These are phyloP conservation scores for Cataglyphis rosenhaueri DNA, from an alignment of 2,888 invertebrate species.

Conservation along the genomic window DNA sequence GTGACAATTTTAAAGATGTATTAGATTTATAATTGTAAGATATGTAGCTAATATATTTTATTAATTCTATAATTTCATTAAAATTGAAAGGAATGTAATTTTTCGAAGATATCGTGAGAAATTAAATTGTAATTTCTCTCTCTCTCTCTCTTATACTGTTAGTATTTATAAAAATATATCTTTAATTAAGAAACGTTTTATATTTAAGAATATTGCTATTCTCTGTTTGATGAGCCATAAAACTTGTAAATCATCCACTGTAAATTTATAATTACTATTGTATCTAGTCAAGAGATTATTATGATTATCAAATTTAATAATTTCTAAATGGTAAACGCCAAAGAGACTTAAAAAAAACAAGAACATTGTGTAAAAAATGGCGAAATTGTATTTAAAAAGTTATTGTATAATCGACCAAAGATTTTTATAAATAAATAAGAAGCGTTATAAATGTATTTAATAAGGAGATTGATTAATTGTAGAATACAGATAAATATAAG, in stretches of 20 bases:
- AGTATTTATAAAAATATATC: background rate
- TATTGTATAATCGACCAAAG: constrained; percentile 27
- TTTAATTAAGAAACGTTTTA: background rate
- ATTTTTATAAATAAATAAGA: constrained; percentile 29
- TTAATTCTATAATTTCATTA: background rate
- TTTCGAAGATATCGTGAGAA: background rate
- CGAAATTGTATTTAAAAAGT: background rate
- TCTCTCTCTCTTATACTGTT: background rate
- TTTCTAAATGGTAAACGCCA: constrained; percentile 14
- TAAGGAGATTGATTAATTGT: background rate
- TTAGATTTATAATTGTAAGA: constrained; percentile 14
- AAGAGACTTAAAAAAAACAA: constrained; percentile 15
- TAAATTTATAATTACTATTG: constrained; percentile 37
- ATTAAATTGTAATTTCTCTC: background rate
- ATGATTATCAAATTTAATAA: constrained; percentile 4
- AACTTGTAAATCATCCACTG: background rate
- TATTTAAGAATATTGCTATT: constrained; percentile 18
- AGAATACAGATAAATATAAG: constrained; percentile 4
- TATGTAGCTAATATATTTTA: background rate
- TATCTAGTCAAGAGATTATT: constrained; percentile 50
- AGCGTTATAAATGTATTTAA: background rate
- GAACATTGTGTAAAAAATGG: background rate
- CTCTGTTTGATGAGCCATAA: background rate
- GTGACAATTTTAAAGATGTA: background rate
- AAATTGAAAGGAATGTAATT: background rate